Conservation (phyloP, 2,888 invertebrate species). For the Ceriagrion tenellum region DNA sequence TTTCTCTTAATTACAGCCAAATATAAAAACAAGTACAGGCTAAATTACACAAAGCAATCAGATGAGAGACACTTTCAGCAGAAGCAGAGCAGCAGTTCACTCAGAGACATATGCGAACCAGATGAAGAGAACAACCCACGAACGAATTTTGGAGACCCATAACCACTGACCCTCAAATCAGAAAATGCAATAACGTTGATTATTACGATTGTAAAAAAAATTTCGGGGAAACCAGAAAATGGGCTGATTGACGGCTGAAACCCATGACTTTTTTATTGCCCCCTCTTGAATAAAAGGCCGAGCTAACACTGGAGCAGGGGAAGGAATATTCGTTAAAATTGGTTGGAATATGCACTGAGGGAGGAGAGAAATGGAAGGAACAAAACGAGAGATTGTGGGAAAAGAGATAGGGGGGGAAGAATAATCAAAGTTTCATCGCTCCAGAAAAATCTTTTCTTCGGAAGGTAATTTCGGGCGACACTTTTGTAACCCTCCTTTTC, state of each 20-base stretch:
- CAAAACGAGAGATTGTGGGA: not conserved
- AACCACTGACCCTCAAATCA: not conserved
- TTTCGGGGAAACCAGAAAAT: not conserved
- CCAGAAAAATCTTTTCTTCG: not conserved
- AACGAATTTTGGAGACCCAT: no score
- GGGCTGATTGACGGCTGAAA: not conserved
- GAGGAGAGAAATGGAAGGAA: not conserved
- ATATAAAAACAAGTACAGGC: no score
- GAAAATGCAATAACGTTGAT: not conserved
- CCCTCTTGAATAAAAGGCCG: not conserved
- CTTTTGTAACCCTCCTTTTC: not conserved
- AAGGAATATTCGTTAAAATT: not conserved
- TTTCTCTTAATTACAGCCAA: no score
- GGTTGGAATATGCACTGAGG: no score
- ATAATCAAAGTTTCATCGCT: constrained; percentile 22
- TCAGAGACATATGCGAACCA: no score
- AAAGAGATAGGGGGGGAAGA: not conserved
- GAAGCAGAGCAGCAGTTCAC: no score
- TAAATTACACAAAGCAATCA: no score
- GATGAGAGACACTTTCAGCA: no score
- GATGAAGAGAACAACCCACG: no score
- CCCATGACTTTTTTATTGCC: not conserved
- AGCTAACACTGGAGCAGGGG: not conserved
- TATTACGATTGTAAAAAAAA: not conserved
- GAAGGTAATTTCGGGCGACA: not conserved